Base-by-base conservation (phyloP, 2,797 vertebrate genomes). In the Sparidentex hasta region DNA sequence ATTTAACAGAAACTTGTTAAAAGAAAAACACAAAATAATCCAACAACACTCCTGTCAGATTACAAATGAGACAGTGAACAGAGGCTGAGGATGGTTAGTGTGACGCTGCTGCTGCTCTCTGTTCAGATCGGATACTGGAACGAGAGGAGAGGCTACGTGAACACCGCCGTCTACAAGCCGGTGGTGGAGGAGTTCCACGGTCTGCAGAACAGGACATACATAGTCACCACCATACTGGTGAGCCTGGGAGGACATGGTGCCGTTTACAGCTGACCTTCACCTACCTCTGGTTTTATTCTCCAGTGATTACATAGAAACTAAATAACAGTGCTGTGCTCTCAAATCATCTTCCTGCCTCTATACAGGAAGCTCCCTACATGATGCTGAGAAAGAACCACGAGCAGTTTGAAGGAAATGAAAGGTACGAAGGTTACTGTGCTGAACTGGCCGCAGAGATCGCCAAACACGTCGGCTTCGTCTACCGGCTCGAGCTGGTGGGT, bases 321-420 rank as follows among this genome's bases (percentile, higher is more conserved):
- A 46, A 46, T 13, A 43, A 44, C 51, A 57, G 43, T 11, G 5
- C n/a, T 52, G 48, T 25, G 14, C 27, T 66, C 18, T 17, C 7
- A 21, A 21, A 21, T 14, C 38, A 16, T 29, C 18, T 3, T 71
- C 38, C 38, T 47, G 11, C 64, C 43, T 12, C 20, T 16, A 0
- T 11, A 81, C 93, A 99, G 98, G 98, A 99, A 94, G 95, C 98
- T 59, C 98, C 98, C 0, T 99, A 99, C 0, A 98, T 99, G 92
- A 99, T 99, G 98, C 96, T 98, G 87, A 99, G 99, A 95, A 99
- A 98, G 93, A 99, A 98, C 0, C 97, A 97, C 20, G 97, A 99
- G 81, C 96, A 97, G 91, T 92, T 98, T n/a, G 95, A 95, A 38
- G 98, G 98, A 17, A 99, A 99, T 0, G 97, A 98, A 48, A 95